Evolutionary conservation across 2,797 vertebrate species (phyloP).

Genomic region (Myiotriccus ornatus): DNA sequence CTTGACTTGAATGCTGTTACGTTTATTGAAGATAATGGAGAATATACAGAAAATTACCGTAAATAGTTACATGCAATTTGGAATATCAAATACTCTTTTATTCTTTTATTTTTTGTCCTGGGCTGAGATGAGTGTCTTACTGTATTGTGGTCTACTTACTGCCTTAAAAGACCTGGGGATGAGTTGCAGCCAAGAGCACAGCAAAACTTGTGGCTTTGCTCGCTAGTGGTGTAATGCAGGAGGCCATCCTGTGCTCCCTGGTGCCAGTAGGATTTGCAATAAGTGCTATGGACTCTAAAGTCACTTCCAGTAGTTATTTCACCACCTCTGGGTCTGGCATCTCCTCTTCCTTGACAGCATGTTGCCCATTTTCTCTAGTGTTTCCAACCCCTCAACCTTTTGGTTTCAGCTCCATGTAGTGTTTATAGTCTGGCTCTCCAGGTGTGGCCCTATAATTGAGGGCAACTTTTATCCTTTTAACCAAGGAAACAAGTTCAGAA

Average conservation of each 20-base stretch:
- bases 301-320: neutral
- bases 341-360: neutral
- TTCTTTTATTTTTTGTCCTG: neutral
- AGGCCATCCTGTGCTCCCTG: neutral
- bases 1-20: neutral
- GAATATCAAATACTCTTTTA: neutral
- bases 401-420: neutral
- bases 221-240: neutral
- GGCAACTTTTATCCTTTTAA: neutral
- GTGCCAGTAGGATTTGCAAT: neutral
- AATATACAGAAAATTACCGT: neutral
- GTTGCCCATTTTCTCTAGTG: neutral
- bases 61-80: neutral
- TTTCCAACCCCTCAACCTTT: neutral
- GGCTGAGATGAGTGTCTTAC: neutral
- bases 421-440: neutral
- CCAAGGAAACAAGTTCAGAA: neutral
- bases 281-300: neutral
- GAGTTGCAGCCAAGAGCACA: neutral
- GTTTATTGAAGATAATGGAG: neutral
- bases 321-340: neutral
- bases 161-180: neutral
- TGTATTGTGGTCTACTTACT: neutral
- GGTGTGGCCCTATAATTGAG: accelerated
- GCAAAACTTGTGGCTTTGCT: neutral